Evolutionary conservation across 1,140 invertebrate species (phyloP).

Genomic region (Aphis craccivora): DNA sequence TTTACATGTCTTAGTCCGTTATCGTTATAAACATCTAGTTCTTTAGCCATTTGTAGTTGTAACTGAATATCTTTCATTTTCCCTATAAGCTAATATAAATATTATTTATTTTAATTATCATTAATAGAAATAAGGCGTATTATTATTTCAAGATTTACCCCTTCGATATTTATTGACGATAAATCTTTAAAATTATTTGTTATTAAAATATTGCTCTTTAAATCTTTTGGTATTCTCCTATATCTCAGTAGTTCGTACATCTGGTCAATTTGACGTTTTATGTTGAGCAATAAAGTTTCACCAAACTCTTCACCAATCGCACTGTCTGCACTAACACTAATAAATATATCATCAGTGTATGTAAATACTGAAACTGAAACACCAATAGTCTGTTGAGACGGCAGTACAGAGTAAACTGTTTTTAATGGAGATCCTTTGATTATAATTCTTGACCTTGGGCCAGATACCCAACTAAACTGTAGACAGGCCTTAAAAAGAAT

Average conservation of each 20-base stretch:
- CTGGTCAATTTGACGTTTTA: slow-evolving; percentile 65
- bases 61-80: slow-evolving; percentile 67
- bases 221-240: slow-evolving; percentile 67
- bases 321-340: slow-evolving; percentile 66
- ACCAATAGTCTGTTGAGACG: slow-evolving; percentile 65
- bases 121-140: neutral
- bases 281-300: slow-evolving; percentile 41
- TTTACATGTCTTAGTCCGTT: slow-evolving; percentile 64
- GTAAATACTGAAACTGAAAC: slow-evolving; percentile 68
- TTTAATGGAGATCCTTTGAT: slow-evolving; percentile 65
- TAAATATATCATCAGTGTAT: slow-evolving; percentile 67
- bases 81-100: slow-evolving; percentile 63
- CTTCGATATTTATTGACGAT: neutral
- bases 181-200: slow-evolving; percentile 36
- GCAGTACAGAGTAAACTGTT: slow-evolving; percentile 67
- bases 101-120: neutral
- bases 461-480: slow-evolving; percentile 66
- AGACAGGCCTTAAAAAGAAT: slow-evolving; percentile 59
- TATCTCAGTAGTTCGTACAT: slow-evolving; percentile 66
- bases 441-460: slow-evolving; percentile 65
- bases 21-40: slow-evolving; percentile 60
- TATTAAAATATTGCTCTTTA: neutral
- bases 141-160: slow-evolving; percentile 11
- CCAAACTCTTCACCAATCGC: slow-evolving; percentile 43
- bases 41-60: slow-evolving; percentile 66